Evolutionary conservation across 2,113 vertebrate species (phyloP).

Genomic region (Phaethornis superciliosus): DNA sequence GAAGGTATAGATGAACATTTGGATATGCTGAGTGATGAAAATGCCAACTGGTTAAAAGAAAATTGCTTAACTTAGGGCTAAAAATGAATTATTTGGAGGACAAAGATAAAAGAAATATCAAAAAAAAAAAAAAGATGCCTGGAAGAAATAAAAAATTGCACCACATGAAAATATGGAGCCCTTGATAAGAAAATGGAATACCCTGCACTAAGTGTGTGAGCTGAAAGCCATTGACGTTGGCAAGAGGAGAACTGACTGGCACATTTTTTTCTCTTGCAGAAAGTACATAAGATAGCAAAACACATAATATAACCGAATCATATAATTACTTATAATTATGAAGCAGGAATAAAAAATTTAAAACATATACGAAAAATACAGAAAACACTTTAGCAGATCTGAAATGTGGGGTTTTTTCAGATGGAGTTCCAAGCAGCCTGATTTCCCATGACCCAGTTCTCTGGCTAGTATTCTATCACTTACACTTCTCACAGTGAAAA

Average conservation of each 20-base stretch:
- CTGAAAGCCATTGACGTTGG: background rate
- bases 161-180: background rate
- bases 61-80: slow-evolving; percentile 42
- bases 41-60: slow-evolving; percentile 21
- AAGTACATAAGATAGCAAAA: background rate
- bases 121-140: slow-evolving; percentile 30
- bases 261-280: background rate
- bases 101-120: slow-evolving; percentile 35
- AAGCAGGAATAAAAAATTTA: background rate
- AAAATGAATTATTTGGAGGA: slow-evolving; percentile 8
- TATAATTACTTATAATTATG: background rate
- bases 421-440: background rate
- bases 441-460: background rate
- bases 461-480: background rate
- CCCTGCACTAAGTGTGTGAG: background rate
- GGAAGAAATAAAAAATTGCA: slow-evolving; percentile 30
- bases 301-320: background rate
- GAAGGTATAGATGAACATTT: slow-evolving; percentile 43
- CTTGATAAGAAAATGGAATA: slow-evolving; percentile 18
- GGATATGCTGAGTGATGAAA: slow-evolving; percentile 46
- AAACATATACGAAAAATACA: background rate
- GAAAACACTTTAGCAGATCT: background rate
- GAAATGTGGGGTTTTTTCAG: background rate
- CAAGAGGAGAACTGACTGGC: background rate
- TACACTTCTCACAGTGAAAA: background rate